Conservation (phyloP, 2,888 invertebrate species). For the Himalopsyche kuldschensis region DNA sequence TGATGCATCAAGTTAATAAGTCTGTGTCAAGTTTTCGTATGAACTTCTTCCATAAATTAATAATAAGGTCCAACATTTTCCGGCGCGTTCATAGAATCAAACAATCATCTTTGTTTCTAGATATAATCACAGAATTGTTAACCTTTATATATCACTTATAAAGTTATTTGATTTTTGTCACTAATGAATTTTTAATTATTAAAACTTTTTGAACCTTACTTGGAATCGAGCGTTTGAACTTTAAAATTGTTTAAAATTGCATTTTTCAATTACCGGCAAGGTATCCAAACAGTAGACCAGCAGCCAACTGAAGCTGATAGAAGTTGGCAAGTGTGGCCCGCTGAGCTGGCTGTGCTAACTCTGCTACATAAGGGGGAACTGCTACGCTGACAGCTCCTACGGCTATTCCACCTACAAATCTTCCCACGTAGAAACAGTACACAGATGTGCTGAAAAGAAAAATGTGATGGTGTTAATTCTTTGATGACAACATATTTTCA, state of each 20-base stretch:
- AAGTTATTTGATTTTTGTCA: no score
- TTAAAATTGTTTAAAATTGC: background rate
- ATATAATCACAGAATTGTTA: no score
- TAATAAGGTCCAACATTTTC: no score
- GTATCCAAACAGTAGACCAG: slow-evolving; percentile 67
- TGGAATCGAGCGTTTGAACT: background rate
- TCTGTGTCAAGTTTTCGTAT: no score
- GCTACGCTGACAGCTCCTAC: slow-evolving; percentile 66
- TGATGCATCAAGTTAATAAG: no score
- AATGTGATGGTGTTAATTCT: background rate
- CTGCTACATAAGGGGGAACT: slow-evolving; percentile 67
- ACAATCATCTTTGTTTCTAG: no score
- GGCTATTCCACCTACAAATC: slow-evolving; percentile 65
- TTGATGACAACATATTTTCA: no score
- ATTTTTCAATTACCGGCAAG: slow-evolving; percentile 54
- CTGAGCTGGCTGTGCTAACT: slow-evolving; percentile 64
- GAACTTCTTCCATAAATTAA: no score
- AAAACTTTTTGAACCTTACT: no score
- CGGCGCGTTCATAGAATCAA: no score
- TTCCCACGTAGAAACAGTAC: slow-evolving; percentile 55
- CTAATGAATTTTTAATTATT: no score
- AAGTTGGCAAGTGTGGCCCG: slow-evolving; percentile 69
- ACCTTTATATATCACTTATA: no score
- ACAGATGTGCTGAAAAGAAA: slow-evolving; percentile 41
- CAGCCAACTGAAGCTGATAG: slow-evolving; percentile 68